phyloP scores from a whole-genome alignment of 2,797 vertebrate genomes.

The Clamator glandarius region DNA sequence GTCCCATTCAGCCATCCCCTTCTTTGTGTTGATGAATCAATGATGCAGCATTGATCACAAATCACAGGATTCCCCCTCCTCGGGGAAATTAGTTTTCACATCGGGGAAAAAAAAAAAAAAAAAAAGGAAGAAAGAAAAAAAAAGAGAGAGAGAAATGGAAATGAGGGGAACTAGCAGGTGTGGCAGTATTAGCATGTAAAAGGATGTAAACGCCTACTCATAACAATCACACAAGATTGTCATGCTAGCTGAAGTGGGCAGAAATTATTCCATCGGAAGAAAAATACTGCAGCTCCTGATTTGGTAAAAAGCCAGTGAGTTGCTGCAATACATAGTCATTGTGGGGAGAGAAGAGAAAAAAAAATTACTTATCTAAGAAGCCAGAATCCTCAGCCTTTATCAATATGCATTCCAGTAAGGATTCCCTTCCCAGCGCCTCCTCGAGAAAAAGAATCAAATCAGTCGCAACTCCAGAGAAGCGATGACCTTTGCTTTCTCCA shows the following conservation, averaged over 20 bases:
- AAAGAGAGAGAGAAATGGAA: constrained; percentile 59
- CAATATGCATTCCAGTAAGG: constrained; percentile 66
- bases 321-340: constrained; percentile 83
- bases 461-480: constrained; percentile 44
- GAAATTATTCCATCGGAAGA: constrained; percentile 80
- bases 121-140: neutral
- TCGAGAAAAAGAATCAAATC: constrained; percentile 51
- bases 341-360: constrained; percentile 62
- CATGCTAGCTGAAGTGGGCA: constrained; percentile 80
- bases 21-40: constrained; percentile 70
- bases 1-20: constrained; percentile 74
- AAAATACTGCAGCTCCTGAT: constrained; percentile 82
- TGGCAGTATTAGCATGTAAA: constrained; percentile 81
- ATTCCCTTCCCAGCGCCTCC: constrained; percentile 56
- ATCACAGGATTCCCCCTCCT: constrained; percentile 71
- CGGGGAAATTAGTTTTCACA: constrained; percentile 65
- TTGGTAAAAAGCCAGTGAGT: constrained; percentile 82
- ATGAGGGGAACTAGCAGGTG: constrained; percentile 78
- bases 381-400: constrained; percentile 71
- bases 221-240: constrained; percentile 80
- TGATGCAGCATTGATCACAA: constrained; percentile 62
- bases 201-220: constrained; percentile 81
- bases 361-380: constrained; percentile 65
- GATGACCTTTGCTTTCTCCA: constrained; percentile 59
- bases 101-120: neutral